phyloP scores from a whole-genome alignment of 1,140 invertebrate species.

The Ditylenchus dipsaci region DNA sequence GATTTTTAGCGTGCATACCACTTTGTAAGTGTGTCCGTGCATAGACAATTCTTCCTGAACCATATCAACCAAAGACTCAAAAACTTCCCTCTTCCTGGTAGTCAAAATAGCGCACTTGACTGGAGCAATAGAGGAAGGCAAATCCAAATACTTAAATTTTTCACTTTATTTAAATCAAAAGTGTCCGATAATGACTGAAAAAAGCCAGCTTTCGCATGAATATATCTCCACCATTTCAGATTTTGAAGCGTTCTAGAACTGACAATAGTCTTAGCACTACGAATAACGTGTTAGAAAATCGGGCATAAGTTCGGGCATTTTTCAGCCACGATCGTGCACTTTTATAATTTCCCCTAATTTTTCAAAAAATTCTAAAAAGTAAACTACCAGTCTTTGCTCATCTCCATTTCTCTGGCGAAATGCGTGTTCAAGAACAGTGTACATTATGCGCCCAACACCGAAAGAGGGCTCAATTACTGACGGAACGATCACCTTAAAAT shows the following conservation, averaged over 20 bases:
- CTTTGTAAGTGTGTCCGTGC: slow-evolving; percentile 81
- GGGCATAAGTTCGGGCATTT: too few species aligned
- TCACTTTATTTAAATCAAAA: too few species aligned
- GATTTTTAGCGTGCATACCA: slow-evolving; percentile 58
- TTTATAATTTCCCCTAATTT: too few species aligned
- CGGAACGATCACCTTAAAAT: slow-evolving; percentile 93
- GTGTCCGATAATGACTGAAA: too few species aligned
- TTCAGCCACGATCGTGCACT: too few species aligned
- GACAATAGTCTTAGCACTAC: too few species aligned
- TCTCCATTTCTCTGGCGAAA: slow-evolving; percentile 84
- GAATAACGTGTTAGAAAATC: too few species aligned
- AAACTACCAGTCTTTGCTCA: too few species aligned
- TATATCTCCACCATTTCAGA: too few species aligned
- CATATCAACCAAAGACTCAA: slow-evolving; percentile 72
- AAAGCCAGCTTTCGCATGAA: too few species aligned
- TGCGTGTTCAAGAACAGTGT: slow-evolving; percentile 90
- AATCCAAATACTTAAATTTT: slow-evolving; percentile 77
- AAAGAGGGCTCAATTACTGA: slow-evolving; percentile 98
- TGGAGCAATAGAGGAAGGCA: slow-evolving; percentile 84
- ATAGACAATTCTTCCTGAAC: slow-evolving; percentile 74
- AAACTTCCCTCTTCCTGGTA: slow-evolving; percentile 79
- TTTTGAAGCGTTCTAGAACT: neutral
- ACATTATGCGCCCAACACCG: slow-evolving; percentile 93
- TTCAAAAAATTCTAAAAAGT: too few species aligned
- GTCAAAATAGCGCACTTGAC: slow-evolving; percentile 94